phyloP scores from a whole-genome alignment of 2,797 vertebrate genomes.

The Pampus argenteus region DNA sequence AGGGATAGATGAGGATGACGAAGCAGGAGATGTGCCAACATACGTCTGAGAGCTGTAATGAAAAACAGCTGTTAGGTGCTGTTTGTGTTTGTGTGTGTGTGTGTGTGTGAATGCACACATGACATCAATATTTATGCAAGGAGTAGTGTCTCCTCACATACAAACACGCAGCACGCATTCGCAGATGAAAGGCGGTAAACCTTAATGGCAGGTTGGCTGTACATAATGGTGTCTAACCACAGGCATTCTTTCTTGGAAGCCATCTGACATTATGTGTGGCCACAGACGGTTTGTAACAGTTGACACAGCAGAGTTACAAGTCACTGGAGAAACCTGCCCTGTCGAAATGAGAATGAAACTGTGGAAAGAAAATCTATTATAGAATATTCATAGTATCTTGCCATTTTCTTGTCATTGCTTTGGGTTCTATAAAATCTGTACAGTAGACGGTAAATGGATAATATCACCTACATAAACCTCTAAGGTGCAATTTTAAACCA shows the following conservation, averaged over 20 bases:
- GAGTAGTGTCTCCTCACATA: conserved; percentile 33
- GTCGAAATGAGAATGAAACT: not conserved
- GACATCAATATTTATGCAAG: conserved; percentile 42
- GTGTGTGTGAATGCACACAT: conserved; percentile 13
- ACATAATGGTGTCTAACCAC: conserved; percentile 55
- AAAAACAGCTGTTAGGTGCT: conserved; percentile 40
- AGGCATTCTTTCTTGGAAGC: conserved; percentile 47
- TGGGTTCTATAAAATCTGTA: not conserved
- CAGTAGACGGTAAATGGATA: not conserved
- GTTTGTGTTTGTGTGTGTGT: conserved; percentile 30
- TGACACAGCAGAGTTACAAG: conserved; percentile 46
- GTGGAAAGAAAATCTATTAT: not conserved
- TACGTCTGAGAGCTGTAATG: conserved; percentile 24
- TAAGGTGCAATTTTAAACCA: not conserved
- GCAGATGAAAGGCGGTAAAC: conserved; percentile 53
- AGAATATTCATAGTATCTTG: not conserved
- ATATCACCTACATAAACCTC: not conserved
- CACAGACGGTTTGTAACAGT: conserved; percentile 28
- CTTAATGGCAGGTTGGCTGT: conserved; percentile 59
- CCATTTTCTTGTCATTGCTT: conserved; percentile 4
- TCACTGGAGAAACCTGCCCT: not conserved
- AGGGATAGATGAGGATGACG: conserved; percentile 15
- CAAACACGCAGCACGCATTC: conserved; percentile 40
- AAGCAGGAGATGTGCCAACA: conserved; percentile 27
- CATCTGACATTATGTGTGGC: conserved; percentile 49